Percentiles rank a stretch among this genome's conserved stretches.
Evolutionary conservation across 2,113 vertebrate genomes (phyloP).

Genomic region (Psittacara wagleri): DNA sequence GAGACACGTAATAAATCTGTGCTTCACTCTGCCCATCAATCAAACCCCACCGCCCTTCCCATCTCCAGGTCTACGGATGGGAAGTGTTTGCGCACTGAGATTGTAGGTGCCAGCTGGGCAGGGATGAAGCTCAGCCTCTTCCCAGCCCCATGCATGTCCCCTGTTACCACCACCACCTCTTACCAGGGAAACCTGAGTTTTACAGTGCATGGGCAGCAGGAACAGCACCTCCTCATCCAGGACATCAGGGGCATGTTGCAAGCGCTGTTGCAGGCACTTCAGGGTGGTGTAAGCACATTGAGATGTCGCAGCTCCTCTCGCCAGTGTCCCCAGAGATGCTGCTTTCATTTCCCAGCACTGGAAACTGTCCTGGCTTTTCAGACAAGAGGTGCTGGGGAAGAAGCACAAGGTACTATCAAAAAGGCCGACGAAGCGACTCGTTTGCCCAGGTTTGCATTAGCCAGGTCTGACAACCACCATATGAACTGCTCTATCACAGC

Average conservation of each 20-base stretch:
- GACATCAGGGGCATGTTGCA: neutral
- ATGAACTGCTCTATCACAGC: rapidly evolving
- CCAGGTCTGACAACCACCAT: rapidly evolving
- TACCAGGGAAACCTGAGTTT: neutral
- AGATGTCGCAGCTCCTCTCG: neutral
- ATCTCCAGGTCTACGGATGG: neutral
- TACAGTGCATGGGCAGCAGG: neutral
- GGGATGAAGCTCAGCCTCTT: neutral
- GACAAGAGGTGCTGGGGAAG: neutral
- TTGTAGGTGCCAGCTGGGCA: neutral
- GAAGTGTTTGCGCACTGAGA: rapidly evolving
- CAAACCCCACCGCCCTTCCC: neutral
- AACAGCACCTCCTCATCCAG: neutral
- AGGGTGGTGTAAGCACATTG: neutral
- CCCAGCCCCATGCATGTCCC: neutral
- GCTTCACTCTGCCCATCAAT: neutral
- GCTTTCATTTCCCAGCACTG: neutral
- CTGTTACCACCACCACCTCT: neutral
- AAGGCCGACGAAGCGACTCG: rapidly evolving
- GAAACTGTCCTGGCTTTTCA: neutral
- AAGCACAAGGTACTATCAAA: neutral
- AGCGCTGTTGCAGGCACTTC: neutral
- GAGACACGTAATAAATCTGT: rapidly evolving
- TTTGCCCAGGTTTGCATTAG: neutral
- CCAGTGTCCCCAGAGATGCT: rapidly evolving